Evolutionary conservation across 2,797 vertebrate genomes (phyloP).

Genomic region (Sebastes glaucus): DNA sequence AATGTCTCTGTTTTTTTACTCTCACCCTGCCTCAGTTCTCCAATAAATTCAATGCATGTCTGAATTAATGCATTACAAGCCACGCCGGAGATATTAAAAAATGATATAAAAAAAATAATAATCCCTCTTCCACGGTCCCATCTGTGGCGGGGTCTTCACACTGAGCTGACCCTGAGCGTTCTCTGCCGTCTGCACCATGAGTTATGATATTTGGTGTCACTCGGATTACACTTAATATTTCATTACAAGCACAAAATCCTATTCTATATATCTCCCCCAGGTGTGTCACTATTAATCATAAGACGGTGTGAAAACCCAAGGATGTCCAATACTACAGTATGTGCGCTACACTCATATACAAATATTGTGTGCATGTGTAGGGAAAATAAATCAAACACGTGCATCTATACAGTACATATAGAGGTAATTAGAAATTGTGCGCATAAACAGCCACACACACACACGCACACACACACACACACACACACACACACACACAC

Average conservation of each 20-base stretch:
- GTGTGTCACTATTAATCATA: slow-evolving; percentile 82
- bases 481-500: background rate
- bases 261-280: slow-evolving; percentile 75
- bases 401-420: background rate
- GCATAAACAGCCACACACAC: background rate
- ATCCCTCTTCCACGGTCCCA: slow-evolving; percentile 69
- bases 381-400: background rate
- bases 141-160: slow-evolving; percentile 59
- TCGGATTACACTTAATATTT: slow-evolving; percentile 85
- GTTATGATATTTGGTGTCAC: slow-evolving; percentile 83
- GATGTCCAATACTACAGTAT: slow-evolving; percentile 50
- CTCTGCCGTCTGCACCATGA: slow-evolving; percentile 67
- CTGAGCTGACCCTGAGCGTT: slow-evolving; percentile 78
- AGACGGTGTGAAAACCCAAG: slow-evolving; percentile 58
- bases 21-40: slow-evolving; percentile 49
- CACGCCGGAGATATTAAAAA: slow-evolving; percentile 82
- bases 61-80: slow-evolving; percentile 84
- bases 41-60: slow-evolving; percentile 82
- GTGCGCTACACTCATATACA: slow-evolving; percentile 10
- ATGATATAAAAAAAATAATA: slow-evolving; percentile 77
- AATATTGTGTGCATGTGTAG: background rate
- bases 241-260: slow-evolving; percentile 83
- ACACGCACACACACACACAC: no score
- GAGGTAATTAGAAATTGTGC: background rate
- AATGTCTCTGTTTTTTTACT: background rate